Evolutionary conservation across 92 coral and sea anemone species (phyloP).

Genomic region (Phymanthus crucifer): DNA sequence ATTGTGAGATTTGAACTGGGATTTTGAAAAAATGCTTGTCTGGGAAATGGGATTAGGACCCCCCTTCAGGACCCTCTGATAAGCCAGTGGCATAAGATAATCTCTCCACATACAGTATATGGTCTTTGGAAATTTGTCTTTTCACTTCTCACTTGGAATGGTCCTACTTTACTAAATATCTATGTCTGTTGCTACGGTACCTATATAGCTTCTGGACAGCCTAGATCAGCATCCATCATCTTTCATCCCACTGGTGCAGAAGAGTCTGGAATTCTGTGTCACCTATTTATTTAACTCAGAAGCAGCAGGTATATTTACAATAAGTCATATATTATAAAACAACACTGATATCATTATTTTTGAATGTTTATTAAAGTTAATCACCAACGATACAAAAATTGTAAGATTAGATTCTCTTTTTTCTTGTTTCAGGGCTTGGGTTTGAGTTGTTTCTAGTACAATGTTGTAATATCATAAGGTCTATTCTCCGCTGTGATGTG

Average conservation of each 20-base stretch:
- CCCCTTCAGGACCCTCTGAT: no score
- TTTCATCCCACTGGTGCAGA: slow-evolving; percentile 63
- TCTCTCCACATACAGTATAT: no score
- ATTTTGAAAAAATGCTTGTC: no score
- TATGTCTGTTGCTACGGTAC: slow-evolving; percentile 1
- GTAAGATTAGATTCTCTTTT: not conserved
- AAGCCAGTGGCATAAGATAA: no score
- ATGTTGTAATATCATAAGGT: slow-evolving; percentile 81
- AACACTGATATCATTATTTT: no score
- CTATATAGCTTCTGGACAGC: slow-evolving; percentile 54
- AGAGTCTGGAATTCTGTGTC: slow-evolving; percentile 50
- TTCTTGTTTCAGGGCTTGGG: slow-evolving; percentile 37
- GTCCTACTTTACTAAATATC: not conserved
- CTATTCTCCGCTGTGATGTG: slow-evolving; percentile 73
- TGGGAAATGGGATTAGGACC: no score
- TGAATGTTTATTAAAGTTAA: no score
- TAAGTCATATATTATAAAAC: no score
- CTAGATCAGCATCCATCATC: slow-evolving; percentile 70
- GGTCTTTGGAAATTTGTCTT: no score
- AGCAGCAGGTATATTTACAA: slow-evolving; percentile 20
- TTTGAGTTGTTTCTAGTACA: slow-evolving; percentile 77
- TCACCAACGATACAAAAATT: no score
- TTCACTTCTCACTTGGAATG: no score
- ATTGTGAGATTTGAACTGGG: no score
- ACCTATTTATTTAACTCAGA: slow-evolving; percentile 32